These are phyloP conservation scores for Protobothrops flavoviridis DNA, from an alignment of 2,113 vertebrate species.

Conservation along the genomic window DNA sequence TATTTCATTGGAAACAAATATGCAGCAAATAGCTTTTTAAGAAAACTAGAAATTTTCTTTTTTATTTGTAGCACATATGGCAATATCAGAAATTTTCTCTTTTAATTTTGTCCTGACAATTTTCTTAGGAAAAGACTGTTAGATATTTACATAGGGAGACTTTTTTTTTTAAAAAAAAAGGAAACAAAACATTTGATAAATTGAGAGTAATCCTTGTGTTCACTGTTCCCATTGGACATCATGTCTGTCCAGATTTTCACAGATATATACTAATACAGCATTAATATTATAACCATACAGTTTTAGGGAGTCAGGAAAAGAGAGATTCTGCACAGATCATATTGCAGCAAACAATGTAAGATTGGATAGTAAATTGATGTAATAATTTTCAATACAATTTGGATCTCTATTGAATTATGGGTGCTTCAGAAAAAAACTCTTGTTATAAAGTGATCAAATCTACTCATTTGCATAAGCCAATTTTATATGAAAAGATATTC, in stretches of 20 bases:
- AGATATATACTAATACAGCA: neutral
- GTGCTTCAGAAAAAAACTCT: neutral
- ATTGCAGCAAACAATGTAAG: conserved; percentile 25
- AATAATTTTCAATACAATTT: neutral
- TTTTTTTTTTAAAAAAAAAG: neutral
- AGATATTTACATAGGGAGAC: neutral
- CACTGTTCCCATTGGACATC: neutral
- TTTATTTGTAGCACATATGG: conserved; percentile 49
- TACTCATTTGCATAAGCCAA: neutral
- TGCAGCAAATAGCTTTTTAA: conserved; percentile 51
- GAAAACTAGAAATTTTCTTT: conserved; percentile 56
- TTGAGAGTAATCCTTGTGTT: neutral
- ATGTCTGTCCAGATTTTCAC: neutral
- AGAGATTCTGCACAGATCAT: conserved; percentile 27
- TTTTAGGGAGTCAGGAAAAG: conserved; percentile 24
- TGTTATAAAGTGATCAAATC: neutral
- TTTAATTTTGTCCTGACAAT: conserved; percentile 55
- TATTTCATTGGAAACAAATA: conserved; percentile 68
- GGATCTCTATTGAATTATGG: neutral
- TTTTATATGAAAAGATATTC: neutral
- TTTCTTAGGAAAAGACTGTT: neutral
- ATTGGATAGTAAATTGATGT: neutral
- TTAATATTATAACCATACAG: neutral
- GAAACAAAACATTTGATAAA: neutral
- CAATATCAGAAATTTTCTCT: conserved; percentile 53